phyloP scores from a whole-genome alignment of 2,888 invertebrate species.

The Aelia acuminata region DNA sequence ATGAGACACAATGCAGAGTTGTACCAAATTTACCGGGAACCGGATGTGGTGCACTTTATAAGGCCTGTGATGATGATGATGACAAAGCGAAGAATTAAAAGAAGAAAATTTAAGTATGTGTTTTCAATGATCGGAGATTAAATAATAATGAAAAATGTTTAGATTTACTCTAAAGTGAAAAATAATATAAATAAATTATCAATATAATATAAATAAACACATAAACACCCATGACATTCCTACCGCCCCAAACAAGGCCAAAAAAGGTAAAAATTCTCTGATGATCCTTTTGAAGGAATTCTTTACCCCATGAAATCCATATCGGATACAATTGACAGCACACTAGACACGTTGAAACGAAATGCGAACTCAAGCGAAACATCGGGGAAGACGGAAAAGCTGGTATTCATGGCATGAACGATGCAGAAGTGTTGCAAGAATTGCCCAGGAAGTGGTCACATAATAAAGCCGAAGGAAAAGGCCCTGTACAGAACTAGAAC shows the following conservation, averaged over 20 bases:
- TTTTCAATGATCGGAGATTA: too few species aligned
- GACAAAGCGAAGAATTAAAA: too few species aligned
- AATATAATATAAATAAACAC: neutral
- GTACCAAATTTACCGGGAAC: too few species aligned
- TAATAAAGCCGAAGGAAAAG: slow-evolving; percentile 2
- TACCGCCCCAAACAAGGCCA: neutral
- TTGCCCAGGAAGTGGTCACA: neutral
- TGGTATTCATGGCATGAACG: neutral
- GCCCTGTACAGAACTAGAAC: neutral
- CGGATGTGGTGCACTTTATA: too few species aligned
- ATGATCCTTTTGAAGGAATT: neutral
- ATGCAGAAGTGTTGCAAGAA: slow-evolving; percentile 30
- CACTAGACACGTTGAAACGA: slow-evolving; percentile 20
- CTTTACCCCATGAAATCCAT: slow-evolving; percentile 1
- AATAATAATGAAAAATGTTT: too few species aligned
- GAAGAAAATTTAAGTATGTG: too few species aligned
- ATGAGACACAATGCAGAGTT: too few species aligned
- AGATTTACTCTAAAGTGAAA: too few species aligned
- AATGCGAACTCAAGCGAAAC: slow-evolving; percentile 25
- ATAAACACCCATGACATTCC: neutral
- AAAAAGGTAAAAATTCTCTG: neutral
- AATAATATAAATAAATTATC: too few species aligned
- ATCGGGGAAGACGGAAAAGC: slow-evolving; percentile 4
- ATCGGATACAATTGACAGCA: slow-evolving; percentile 29
- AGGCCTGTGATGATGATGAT: too few species aligned